Evolutionary conservation across 2,797 vertebrate species (phyloP).

Genomic region (Pseudocheirus occidentalis): DNA sequence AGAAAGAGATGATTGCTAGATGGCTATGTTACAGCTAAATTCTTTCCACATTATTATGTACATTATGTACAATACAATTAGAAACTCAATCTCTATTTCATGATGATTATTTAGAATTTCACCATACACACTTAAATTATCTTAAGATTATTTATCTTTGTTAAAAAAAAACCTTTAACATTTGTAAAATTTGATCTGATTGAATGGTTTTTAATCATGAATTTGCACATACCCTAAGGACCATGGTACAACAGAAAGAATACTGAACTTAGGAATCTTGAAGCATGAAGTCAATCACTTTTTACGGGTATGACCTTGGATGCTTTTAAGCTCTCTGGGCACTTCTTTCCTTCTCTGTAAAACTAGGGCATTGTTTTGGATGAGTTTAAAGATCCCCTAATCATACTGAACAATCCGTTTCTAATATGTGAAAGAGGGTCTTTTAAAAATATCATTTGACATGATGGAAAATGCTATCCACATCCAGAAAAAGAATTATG

Average conservation of each 20-base stretch:
- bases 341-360: background rate
- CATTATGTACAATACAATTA: background rate
- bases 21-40: background rate
- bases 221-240: background rate
- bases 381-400: background rate
- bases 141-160: background rate
- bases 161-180: background rate
- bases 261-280: background rate
- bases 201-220: background rate
- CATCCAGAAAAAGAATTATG: too few relatives aligned
- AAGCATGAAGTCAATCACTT: background rate
- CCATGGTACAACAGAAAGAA: background rate
- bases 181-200: background rate
- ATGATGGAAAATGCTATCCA: too few relatives aligned
- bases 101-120: background rate
- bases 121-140: background rate
- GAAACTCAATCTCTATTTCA: background rate
- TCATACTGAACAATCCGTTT: background rate
- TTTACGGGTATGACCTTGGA: background rate
- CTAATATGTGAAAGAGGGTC: background rate
- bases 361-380: background rate
- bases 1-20: background rate
- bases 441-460: background rate
- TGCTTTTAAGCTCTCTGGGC: background rate
- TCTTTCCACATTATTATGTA: background rate